Conservation (phyloP, 2,888 invertebrate genomes). For the Vanessa cardui region DNA sequence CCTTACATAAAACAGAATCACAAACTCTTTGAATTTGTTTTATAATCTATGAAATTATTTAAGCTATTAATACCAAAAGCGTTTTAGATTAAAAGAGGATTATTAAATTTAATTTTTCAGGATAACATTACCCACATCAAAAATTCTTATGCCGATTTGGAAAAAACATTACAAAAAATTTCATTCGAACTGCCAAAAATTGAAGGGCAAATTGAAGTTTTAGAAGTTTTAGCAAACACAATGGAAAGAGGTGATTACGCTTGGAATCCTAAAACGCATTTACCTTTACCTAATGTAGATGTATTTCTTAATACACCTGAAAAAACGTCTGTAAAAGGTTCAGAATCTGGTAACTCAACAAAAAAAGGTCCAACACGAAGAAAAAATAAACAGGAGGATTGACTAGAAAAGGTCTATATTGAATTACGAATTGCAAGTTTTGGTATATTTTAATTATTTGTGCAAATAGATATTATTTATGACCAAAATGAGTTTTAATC, state of each 20-base stretch:
- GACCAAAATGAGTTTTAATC: neutral
- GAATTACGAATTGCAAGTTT: slow-evolving; percentile 39
- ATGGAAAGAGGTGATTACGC: slow-evolving; percentile 50
- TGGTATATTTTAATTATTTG: slow-evolving; percentile 36
- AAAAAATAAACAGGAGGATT: slow-evolving; percentile 35
- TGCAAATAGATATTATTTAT: neutral
- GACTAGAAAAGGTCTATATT: slow-evolving; percentile 41
- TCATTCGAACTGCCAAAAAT: slow-evolving; percentile 66
- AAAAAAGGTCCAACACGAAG: slow-evolving; percentile 42
- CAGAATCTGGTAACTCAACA: slow-evolving; percentile 26
- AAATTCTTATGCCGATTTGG: slow-evolving; percentile 59
- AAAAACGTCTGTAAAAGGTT: neutral
- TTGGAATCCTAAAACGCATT: slow-evolving; percentile 52
- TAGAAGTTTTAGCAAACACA: slow-evolving; percentile 59
- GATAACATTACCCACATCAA: slow-evolving; percentile 58
- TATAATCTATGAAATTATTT: no score
- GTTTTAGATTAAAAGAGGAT: slow-evolving; percentile 10
- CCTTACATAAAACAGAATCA: no score
- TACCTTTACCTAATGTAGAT: slow-evolving; percentile 53
- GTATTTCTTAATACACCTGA: slow-evolving; percentile 46
- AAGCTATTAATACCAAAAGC: no score
- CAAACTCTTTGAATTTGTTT: no score
- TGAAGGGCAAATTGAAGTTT: slow-evolving; percentile 65
- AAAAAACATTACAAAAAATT: slow-evolving; percentile 56
- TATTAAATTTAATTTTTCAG: slow-evolving; percentile 52